Percentiles rank a stretch among this genome's conserved stretches.
Conservation (phyloP, 2,113 vertebrate genomes). For the Vulpes vulpes region DNA sequence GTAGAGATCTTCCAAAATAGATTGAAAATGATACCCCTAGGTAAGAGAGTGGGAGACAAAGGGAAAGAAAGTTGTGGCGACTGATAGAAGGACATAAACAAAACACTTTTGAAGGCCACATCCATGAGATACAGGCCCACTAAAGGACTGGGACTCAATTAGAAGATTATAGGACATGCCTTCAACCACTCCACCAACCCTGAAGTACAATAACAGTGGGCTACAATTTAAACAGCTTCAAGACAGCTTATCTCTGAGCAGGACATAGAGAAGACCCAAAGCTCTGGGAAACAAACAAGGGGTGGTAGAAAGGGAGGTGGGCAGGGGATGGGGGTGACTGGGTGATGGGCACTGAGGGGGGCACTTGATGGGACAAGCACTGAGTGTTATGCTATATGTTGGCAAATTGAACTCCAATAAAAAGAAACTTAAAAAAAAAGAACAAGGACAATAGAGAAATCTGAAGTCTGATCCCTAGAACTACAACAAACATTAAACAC, state of each 20-base stretch:
- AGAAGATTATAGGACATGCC: not conserved
- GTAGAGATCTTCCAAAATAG: not conserved
- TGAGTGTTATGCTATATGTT: no score
- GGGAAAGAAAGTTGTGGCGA: not conserved
- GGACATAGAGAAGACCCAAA: not conserved
- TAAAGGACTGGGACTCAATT: not conserved
- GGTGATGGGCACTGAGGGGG: no score
- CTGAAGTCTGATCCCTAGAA: not conserved
- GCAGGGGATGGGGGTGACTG: no score
- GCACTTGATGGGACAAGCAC: no score
- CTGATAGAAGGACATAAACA: not conserved
- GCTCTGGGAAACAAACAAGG: no score
- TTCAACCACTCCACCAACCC: not conserved
- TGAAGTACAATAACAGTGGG: not conserved
- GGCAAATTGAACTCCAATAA: no score
- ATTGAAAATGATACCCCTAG: not conserved
- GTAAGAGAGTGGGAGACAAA: not conserved
- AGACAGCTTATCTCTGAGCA: not conserved
- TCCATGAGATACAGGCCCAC: not conserved
- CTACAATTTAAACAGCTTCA: not conserved
- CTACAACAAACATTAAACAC: not conserved
- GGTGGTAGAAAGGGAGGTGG: no score
- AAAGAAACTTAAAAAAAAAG: not conserved
- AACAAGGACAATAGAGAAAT: not conserved
- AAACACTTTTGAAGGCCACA: not conserved